Evolutionary conservation across 2,797 vertebrate species (phyloP).

Genomic region (Anguilla megastoma): DNA sequence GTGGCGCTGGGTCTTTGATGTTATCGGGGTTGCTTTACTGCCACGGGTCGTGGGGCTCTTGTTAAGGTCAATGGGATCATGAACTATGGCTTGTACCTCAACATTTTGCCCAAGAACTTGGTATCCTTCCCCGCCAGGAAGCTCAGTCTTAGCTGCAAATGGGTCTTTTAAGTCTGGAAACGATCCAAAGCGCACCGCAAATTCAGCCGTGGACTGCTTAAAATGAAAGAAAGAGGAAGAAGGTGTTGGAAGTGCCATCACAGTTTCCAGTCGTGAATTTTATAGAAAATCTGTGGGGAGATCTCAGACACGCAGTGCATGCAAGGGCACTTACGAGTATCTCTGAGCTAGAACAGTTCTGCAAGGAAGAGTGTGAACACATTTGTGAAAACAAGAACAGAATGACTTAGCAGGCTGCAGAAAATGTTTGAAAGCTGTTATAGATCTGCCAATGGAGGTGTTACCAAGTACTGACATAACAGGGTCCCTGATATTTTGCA

Average conservation of each 20-base stretch:
- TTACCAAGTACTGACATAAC: background rate
- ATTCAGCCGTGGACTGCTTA: background rate
- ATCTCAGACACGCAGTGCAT: background rate
- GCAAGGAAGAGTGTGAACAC: background rate
- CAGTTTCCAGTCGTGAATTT: background rate
- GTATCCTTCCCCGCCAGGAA: background rate
- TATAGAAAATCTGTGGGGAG: background rate
- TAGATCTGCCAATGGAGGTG: background rate
- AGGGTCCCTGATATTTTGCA: background rate
- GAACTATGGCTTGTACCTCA: background rate
- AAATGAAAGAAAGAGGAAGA: background rate
- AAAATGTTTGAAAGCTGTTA: background rate
- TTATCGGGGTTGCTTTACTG: background rate
- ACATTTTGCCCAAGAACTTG: background rate
- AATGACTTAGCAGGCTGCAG: background rate
- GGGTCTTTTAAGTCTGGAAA: too few relatives aligned
- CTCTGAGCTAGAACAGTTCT: background rate
- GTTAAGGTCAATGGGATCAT: background rate
- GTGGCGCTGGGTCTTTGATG: background rate
- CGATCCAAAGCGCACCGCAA: background rate
- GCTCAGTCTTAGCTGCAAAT: background rate
- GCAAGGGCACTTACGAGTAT: background rate
- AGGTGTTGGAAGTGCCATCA: background rate
- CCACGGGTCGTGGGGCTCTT: background rate
- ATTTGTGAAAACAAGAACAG: background rate